A percentile compares a stretch with the other conserved stretches of the same genome.
Conservation (phyloP, 2,797 vertebrate genomes). For the Lutjanus campechanus region DNA sequence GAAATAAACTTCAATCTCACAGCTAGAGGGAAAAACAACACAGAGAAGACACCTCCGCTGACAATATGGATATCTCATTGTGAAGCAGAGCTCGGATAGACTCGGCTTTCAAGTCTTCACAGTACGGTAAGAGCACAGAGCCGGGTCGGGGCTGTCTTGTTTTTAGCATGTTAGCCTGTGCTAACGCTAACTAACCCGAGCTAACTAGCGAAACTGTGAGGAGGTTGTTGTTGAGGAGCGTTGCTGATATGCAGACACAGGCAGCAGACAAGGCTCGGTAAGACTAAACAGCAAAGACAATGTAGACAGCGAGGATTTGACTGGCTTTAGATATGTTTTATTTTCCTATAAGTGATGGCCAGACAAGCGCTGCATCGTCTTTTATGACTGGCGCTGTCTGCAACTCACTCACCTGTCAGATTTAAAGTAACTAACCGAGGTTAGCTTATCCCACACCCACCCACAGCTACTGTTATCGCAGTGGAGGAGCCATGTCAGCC, state of each 20-base stretch:
- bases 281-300: not conserved
- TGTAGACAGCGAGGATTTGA: no score
- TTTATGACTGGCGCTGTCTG: not conserved
- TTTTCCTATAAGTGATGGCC: fast-evolving
- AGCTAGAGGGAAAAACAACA: constrained; percentile 57
- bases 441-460: constrained; percentile 65
- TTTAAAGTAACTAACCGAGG: constrained; percentile 56
- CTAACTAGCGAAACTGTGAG: constrained; percentile 64
- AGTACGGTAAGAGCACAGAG: constrained; percentile 67
- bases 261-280: constrained; percentile 19
- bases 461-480: not conserved
- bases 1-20: constrained; percentile 84
- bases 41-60: not conserved
- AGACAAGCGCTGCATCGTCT: not conserved
- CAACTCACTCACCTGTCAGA: constrained; percentile 77
- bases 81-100: constrained; percentile 40
- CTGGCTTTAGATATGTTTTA: fast-evolving
- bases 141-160: constrained; percentile 67
- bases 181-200: constrained; percentile 52
- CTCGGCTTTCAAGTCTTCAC: constrained; percentile 12
- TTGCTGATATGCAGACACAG: constrained; percentile 32
- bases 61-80: constrained; percentile 28
- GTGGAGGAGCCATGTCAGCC: constrained; percentile 11
- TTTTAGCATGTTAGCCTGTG: constrained; percentile 81
- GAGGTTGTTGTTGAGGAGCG: constrained; percentile 64